Evolutionary conservation across 2,113 vertebrate species (phyloP), one percentile per base, ranked within the genome.

Genomic region (Cichladusa arquata): DNA sequence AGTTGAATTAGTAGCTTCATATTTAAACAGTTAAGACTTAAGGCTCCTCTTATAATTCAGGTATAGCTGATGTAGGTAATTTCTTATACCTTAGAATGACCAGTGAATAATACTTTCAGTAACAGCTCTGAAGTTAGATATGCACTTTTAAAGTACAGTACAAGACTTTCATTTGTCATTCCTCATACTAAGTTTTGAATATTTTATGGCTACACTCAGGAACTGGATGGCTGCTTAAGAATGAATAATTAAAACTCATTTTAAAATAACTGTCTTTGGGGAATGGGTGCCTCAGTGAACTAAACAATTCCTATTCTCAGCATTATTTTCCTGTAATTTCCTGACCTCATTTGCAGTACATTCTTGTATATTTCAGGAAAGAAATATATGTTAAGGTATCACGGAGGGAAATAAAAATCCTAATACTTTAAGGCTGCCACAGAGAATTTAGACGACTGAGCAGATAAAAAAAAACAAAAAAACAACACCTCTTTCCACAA

Each of bases 231-330:
- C 83, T 93, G 44, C 57, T 78, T 93, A 67, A 65, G 66, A 83
- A 96, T 95, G 67, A 96, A 97, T 94, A 95, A 97, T 94, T 95
- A 87, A 95, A 96, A 62, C 36, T 79, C 18, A 69, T 93, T 95
- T 93, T 62, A 91, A 93, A 93, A 93, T 91, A 96, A 77, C 84
- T 70, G 18, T 88, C 93, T 96, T 62, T 84, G 44, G 81, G 78
- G 91, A 96, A 89, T 91, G 72, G 74, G 86, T 91, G 85, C 90
- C 88, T 93, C 74, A 45, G 48, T 88, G 83, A 95, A 90, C 81
- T 84, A 92, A 95, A 94, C 73, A 91, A 92, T 81, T 82, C 88
- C 80, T 85, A 47, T 81, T 96, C 64, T 69, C 23, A 92, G 53
- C 19, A 45, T 86, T 91, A 89, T 91, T 95, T 93, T 53, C 62